phyloP scores from a whole-genome alignment of 1,140 invertebrate genomes.

The Apis laboriosa region DNA sequence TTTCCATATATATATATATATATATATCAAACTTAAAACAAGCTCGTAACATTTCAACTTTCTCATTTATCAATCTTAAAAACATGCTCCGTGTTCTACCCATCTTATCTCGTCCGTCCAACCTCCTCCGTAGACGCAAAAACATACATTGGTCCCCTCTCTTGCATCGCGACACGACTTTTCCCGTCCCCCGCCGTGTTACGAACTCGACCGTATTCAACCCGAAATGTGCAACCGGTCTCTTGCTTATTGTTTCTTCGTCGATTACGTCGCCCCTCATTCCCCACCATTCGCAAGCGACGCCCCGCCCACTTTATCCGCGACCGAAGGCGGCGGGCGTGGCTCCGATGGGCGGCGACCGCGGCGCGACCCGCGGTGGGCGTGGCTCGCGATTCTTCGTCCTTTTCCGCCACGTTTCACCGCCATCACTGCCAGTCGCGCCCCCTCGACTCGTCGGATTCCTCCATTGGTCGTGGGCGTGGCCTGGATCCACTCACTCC shows the following conservation, averaged over 20 bases:
- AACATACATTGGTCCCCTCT: slow-evolving; percentile 28
- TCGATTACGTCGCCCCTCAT: neutral
- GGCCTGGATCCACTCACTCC: too few relatives aligned
- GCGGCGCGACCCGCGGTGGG: neutral
- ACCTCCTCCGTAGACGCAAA: slow-evolving; percentile 13
- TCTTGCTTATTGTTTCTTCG: slow-evolving; percentile 14
- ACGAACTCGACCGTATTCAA: neutral
- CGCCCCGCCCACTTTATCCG: too few relatives aligned
- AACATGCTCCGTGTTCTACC: neutral
- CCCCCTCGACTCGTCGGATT: neutral
- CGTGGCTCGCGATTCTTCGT: too few relatives aligned
- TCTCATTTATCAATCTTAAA: slow-evolving; percentile 3
- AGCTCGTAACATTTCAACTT: slow-evolving; percentile 1
- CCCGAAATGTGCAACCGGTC: slow-evolving; percentile 2
- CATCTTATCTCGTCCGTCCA: neutral
- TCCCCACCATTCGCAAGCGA: neutral
- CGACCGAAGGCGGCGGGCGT: too few relatives aligned
- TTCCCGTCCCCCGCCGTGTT: neutral
- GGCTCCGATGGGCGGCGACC: too few relatives aligned
- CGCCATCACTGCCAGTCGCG: neutral
- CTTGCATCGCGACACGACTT: neutral
- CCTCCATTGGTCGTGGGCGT: neutral
- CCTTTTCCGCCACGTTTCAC: neutral
- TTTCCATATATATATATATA: too few relatives aligned
- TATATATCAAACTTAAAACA: neutral